Evolutionary conservation across 1,140 invertebrate genomes (phyloP).

Genomic region (Formica exsecta): DNA sequence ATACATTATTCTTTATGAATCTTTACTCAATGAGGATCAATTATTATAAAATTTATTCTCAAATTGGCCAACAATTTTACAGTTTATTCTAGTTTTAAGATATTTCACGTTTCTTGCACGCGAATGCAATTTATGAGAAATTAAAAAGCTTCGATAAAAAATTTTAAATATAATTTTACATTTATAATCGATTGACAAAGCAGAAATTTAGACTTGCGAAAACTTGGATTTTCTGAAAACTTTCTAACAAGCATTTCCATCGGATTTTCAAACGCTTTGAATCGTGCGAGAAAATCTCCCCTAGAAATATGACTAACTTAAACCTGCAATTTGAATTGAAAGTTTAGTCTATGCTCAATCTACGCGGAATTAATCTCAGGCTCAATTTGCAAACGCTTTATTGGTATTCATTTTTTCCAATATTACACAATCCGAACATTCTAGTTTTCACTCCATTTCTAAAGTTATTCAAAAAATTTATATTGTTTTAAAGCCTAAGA

Average conservation of each 20-base stretch:
- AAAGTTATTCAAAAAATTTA: not conserved
- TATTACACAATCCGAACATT: not conserved
- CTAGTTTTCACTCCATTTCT: not conserved
- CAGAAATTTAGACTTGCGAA: not conserved
- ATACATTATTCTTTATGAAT: not conserved
- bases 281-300: slow-evolving; percentile 27
- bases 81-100: not conserved
- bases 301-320: slow-evolving; percentile 16
- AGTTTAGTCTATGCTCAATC: slow-evolving; percentile 73
- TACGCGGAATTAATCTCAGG: slow-evolving; percentile 13
- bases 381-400: slow-evolving; percentile 48
- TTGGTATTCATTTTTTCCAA: slow-evolving; percentile 25
- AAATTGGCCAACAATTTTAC: not conserved
- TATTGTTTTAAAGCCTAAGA: not conserved
- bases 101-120: not conserved
- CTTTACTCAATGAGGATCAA: not conserved
- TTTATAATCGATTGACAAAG: not conserved
- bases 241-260: slow-evolving; percentile 47
- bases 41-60: not conserved
- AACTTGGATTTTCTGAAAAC: slow-evolving; percentile 38
- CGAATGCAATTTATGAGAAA: not conserved
- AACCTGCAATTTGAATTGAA: slow-evolving; percentile 65
- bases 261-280: slow-evolving; percentile 17
- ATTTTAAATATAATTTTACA: slow-evolving; percentile 7
- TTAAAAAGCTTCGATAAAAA: not conserved